Conservation (phyloP, 2,888 invertebrate genomes). For the Drosophila anomelani region DNA sequence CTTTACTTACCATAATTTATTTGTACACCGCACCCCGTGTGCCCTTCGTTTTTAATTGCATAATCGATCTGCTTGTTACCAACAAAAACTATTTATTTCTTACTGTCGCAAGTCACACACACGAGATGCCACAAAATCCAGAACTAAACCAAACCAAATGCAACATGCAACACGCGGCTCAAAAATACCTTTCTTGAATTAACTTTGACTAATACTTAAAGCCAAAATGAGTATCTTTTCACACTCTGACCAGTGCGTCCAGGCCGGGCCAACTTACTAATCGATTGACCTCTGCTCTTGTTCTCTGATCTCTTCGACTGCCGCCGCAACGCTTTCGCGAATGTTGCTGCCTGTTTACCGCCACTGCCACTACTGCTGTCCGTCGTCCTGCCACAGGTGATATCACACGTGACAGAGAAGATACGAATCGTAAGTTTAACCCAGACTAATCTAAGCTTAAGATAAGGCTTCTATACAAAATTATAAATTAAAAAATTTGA, state of each 20-base stretch:
- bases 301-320: slow-evolving; percentile 35
- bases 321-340: slow-evolving; percentile 24
- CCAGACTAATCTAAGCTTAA: background rate
- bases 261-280: slow-evolving; percentile 50
- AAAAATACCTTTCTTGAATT: slow-evolving; percentile 77
- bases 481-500: no score
- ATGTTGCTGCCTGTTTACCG: slow-evolving; percentile 32
- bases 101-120: slow-evolving; percentile 54
- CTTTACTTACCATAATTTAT: slow-evolving; percentile 46
- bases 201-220: slow-evolving; percentile 62
- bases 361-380: slow-evolving; percentile 17
- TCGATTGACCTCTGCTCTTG: slow-evolving; percentile 53
- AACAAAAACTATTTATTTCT: slow-evolving; percentile 54
- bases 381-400: slow-evolving; percentile 86
- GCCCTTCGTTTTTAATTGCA: slow-evolving; percentile 63
- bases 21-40: slow-evolving; percentile 61
- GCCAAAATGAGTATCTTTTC: slow-evolving; percentile 50
- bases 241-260: slow-evolving; percentile 49
- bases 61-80: slow-evolving; percentile 72
- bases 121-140: slow-evolving; percentile 37
- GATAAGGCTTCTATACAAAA: background rate
- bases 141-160: slow-evolving; percentile 29
- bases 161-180: slow-evolving; percentile 60
- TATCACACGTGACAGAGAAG: slow-evolving; percentile 90
- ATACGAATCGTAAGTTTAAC: slow-evolving; percentile 89